Percentiles rank a stretch among this genome's conserved stretches.
Evolutionary conservation across 2,797 vertebrate genomes (phyloP).

Genomic region (Melanotaenia trifasciata): DNA sequence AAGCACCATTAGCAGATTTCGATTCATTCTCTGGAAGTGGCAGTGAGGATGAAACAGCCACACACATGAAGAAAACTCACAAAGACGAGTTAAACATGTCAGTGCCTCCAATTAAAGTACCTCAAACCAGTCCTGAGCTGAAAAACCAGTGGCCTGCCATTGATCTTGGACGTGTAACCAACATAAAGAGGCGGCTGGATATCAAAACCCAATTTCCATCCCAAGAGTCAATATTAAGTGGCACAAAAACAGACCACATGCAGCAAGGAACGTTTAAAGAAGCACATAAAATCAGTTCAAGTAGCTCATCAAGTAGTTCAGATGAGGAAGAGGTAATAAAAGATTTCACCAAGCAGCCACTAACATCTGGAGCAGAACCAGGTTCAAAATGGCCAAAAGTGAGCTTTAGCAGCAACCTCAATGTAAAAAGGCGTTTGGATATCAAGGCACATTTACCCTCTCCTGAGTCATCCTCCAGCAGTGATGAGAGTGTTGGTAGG

Average conservation of each 20-base stretch:
- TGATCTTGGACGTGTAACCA: background rate
- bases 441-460: slow-evolving; percentile 14
- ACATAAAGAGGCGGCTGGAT: slow-evolving; percentile 18
- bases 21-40: slow-evolving; percentile 34
- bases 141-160: slow-evolving; percentile 1
- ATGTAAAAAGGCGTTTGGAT: slow-evolving; percentile 24
- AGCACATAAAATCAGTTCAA: background rate
- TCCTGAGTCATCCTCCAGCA: slow-evolving; percentile 22
- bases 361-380: background rate
- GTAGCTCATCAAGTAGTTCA: slow-evolving; percentile 1
- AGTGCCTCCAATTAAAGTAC: background rate
- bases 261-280: background rate
- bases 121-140: background rate
- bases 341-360: background rate
- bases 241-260: background rate
- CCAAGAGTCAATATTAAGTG: background rate
- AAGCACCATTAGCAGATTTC: slow-evolving; percentile 2
- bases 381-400: slow-evolving; percentile 8
- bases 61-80: background rate
- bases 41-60: slow-evolving; percentile 8
- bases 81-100: background rate
- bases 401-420: slow-evolving; percentile 8
- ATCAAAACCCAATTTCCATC: slow-evolving; percentile 19
- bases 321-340: background rate
- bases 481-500: slow-evolving; percentile 16